phyloP scores from a whole-genome alignment of 2,797 vertebrate genomes.

The Adelosebastes latens region DNA sequence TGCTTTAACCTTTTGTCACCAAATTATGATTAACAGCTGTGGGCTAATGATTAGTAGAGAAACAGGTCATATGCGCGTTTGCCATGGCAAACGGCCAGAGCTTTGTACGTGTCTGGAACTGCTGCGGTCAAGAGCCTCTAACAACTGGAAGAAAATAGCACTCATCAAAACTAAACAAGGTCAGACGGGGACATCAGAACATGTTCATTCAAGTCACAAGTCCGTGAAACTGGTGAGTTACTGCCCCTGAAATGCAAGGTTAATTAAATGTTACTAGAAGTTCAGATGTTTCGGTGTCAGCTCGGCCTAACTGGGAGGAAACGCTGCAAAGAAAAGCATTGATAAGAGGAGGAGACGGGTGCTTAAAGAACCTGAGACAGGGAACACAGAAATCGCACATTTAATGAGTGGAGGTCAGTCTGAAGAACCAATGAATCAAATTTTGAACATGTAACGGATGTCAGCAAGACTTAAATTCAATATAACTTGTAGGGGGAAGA shows the following conservation, averaged over 20 bases:
- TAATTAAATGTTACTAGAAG: conserved; percentile 48
- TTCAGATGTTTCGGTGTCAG: conserved; percentile 22
- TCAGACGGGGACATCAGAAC: conserved; percentile 37
- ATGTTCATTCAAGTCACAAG: conserved; percentile 33
- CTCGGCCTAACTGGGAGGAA: conserved; percentile 35
- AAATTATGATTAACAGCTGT: conserved; percentile 28
- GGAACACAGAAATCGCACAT: conserved; percentile 47
- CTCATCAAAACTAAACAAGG: conserved; percentile 40
- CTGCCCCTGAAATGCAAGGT: conserved; percentile 69
- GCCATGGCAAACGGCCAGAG: conserved; percentile 17
- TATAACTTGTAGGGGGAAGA: conserved; percentile 28
- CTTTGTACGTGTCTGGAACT: conserved; percentile 13
- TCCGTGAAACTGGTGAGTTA: conserved; percentile 27
- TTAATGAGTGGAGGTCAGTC: conserved; percentile 49
- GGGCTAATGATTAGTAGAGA: conserved; percentile 25
- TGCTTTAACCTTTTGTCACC: conserved; percentile 17
- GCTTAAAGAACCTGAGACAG: conserved; percentile 54
- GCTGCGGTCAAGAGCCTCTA: conserved; percentile 9
- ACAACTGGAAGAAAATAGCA: conserved; percentile 46
- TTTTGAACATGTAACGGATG: conserved; percentile 34
- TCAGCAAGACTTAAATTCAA: conserved; percentile 43
- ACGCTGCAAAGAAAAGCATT: conserved; percentile 54
- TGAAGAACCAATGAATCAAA: conserved; percentile 27
- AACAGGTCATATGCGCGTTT: conserved; percentile 20
- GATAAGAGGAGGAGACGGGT: conserved; percentile 17